Percentiles rank a stretch among this genome's conserved stretches.
These are phyloP conservation scores for Toxonevra muliebris DNA, from an alignment of 2,888 invertebrate genomes.

Conservation along the genomic window DNA sequence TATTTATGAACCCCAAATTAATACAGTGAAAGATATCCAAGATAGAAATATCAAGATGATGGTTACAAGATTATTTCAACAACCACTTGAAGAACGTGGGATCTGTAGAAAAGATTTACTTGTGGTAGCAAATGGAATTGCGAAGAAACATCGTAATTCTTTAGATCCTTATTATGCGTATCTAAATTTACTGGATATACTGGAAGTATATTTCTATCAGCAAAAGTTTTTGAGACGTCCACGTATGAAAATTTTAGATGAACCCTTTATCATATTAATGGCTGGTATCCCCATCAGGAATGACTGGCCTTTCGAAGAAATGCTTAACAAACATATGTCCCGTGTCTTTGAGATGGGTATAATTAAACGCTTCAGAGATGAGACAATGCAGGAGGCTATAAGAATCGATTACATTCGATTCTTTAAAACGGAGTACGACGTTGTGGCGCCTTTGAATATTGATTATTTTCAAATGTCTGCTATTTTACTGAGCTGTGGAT, in stretches of 20 bases:
- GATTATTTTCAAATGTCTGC: slow-evolving; percentile 31
- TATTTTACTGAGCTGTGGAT: slow-evolving; percentile 16
- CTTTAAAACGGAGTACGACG: slow-evolving; percentile 18
- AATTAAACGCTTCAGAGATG: slow-evolving; percentile 2
- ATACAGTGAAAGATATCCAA: slow-evolving; percentile 20
- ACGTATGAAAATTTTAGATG: slow-evolving; percentile 25
- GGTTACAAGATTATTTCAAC: not conserved
- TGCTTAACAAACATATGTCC: slow-evolving; percentile 32
- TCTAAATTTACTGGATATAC: slow-evolving; percentile 31
- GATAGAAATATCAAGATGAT: slow-evolving; percentile 17
- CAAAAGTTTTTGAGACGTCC: slow-evolving; percentile 43
- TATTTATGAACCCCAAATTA: slow-evolving; percentile 24
- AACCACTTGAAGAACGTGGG: slow-evolving; percentile 8
- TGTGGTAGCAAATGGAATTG: not conserved
- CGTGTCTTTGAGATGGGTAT: slow-evolving; percentile 32
- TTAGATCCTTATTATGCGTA: slow-evolving; percentile 36
- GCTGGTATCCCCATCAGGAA: slow-evolving; percentile 38
- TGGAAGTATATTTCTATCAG: slow-evolving; percentile 43
- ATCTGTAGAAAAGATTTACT: slow-evolving; percentile 19
- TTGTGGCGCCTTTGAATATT: slow-evolving; percentile 22
- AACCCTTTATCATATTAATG: slow-evolving; percentile 32
- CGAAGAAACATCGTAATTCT: slow-evolving; percentile 24
- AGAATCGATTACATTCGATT: slow-evolving; percentile 34
- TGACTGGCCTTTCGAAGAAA: slow-evolving; percentile 38
- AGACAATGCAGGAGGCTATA: slow-evolving; percentile 36